Conservation (phyloP, 2,888 invertebrate species). For the Odontomyia ornata region DNA sequence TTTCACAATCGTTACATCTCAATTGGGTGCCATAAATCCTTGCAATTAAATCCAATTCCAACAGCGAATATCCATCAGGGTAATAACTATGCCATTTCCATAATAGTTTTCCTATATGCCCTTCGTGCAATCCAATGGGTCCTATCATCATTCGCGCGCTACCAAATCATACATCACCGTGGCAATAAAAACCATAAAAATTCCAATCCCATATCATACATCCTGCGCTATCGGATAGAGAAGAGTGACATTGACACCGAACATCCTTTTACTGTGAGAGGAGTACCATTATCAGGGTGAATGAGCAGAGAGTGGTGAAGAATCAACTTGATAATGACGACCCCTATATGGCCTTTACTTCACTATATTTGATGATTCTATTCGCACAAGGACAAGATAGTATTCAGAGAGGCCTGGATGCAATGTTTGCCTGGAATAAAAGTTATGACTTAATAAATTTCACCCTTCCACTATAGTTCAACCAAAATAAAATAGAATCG, state of each 20-base stretch:
- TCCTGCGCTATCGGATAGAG: not conserved
- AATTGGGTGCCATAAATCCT: conserved; percentile 41
- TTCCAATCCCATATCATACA: conserved; percentile 29
- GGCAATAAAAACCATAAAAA: conserved; percentile 36
- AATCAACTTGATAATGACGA: too few species aligned
- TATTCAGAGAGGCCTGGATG: not conserved
- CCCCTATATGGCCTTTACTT: conserved; percentile 9
- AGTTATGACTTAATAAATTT: conserved; percentile 43
- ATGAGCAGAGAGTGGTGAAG: not conserved
- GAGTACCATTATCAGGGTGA: not conserved
- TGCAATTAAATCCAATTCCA: conserved; percentile 34
- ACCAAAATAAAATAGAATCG: not conserved
- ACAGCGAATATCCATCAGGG: conserved; percentile 23
- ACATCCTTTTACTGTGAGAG: not conserved
- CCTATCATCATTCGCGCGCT: not conserved
- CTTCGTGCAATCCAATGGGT: not conserved
- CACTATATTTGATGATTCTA: not conserved
- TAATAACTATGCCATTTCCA: conserved; percentile 33
- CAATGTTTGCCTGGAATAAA: not conserved
- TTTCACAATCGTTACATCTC: conserved; percentile 38
- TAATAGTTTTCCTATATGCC: conserved; percentile 28
- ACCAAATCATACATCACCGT: conserved; percentile 28
- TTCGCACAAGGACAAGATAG: not conserved
- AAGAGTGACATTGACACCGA: conserved; percentile 33
- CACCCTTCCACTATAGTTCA: conserved; percentile 23